Conservation (phyloP, 2,113 vertebrate genomes). For the Crotalus tigris region DNA sequence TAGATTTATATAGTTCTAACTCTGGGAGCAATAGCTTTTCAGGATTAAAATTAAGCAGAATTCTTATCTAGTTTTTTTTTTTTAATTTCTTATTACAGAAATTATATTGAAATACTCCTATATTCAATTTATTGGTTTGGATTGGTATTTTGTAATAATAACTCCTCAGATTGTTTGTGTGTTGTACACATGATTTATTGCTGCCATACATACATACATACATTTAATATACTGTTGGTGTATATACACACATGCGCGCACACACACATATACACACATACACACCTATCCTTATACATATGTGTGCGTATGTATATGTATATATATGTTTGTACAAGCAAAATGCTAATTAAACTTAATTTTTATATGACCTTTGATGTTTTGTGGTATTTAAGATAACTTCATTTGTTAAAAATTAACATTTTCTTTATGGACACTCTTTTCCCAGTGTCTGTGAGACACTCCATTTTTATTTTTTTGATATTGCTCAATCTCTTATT, state of each 20-base stretch:
- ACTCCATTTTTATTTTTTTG: constrained; percentile 27
- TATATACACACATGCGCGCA: no score
- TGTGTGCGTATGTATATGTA: no score
- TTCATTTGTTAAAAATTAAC: not conserved
- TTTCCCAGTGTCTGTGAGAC: constrained; percentile 36
- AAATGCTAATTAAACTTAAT: constrained; percentile 1
- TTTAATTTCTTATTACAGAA: not conserved
- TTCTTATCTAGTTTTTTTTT: not conserved
- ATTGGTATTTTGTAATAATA: not conserved
- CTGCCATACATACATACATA: not conserved
- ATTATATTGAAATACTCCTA: not conserved
- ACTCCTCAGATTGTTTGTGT: not conserved
- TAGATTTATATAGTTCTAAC: rapidly evolving
- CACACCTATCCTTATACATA: no score
- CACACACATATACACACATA: no score
- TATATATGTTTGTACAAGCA: not conserved
- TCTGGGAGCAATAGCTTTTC: rapidly evolving
- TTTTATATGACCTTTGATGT: not conserved
- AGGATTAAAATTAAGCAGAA: not conserved
- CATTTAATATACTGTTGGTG: not conserved
- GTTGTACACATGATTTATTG: not conserved
- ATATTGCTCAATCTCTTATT: constrained; percentile 65
- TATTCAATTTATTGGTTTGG: not conserved
- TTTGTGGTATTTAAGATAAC: constrained; percentile 8
- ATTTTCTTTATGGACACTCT: not conserved